Base-by-base conservation (phyloP, 2,888 invertebrate species). In the Macrostomum cliftonense region DNA sequence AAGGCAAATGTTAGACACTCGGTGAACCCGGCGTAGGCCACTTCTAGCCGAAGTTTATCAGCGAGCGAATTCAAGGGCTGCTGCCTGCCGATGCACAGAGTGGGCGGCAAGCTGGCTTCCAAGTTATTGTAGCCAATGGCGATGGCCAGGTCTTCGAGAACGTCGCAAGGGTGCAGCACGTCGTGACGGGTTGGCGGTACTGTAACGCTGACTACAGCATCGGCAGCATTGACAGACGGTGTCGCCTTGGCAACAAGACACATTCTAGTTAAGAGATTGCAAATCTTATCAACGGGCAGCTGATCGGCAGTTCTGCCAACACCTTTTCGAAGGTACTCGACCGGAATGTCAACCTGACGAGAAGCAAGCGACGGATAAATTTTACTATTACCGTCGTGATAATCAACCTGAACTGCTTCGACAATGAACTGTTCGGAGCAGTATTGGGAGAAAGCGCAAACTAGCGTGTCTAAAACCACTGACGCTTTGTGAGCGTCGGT, bases 401-500 rank as follows among this genome's bases (percentile, higher is more conserved):
- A 40, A 9, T 17, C 9, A 2, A 16, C 21, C 36, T 45, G 2
- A 5, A 47, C 13, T 1, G 13, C 37, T 1, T 13, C 13, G 14
- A 12, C 45, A 61, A 77, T 77, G 65, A 82, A 84, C 52, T 78
- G 78, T 37, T 76, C 70, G 1, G 73, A 67, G 65, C 89, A 91
- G 71, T 97, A 86, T 61, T 81, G 75, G 44, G 87, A 83, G 72
- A 97, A 95, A 78, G 91, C 83, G 59, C 85, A 82, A 13, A 95
- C 84, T 14, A 99, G 66, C 1, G 88, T 91, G 70, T 99, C 95
- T 55, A 99, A 73, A 1, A 88, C 91, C 53, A 95, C 78, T 63
- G 79, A 83, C 0, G 93, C 91, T 77, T 97, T 97, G 45, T 86
- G 85, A 54, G 88, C 75, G 75, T 97, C 95, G 1, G 89, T 91